Conservation (phyloP, 35 echinoderm and acorn worm genomes). For the Lytechinus pictus region DNA sequence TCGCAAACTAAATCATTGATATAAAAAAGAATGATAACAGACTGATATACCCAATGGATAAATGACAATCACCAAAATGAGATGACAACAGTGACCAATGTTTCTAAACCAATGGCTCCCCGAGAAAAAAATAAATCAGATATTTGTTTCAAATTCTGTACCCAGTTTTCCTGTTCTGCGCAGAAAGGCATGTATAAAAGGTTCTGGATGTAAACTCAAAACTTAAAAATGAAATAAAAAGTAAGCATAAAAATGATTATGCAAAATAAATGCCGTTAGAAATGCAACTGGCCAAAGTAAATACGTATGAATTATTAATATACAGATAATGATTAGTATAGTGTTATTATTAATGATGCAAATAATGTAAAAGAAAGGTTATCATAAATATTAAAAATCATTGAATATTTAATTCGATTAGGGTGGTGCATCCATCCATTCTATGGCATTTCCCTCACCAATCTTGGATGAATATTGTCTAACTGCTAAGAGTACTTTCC, state of each 20-base stretch:
- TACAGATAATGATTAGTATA: not conserved
- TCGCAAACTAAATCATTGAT: not conserved
- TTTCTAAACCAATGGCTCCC: not conserved
- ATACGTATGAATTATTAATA: not conserved
- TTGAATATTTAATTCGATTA: no score
- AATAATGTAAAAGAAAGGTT: no score
- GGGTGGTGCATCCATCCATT: no score
- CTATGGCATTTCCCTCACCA: no score
- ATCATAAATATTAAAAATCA: no score
- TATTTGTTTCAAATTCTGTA: not conserved
- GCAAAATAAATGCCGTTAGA: no score
- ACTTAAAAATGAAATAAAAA: not conserved
- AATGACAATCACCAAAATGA: not conserved
- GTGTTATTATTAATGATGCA: no score
- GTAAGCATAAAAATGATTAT: not conserved
- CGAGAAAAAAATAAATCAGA: not conserved
- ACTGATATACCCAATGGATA: not conserved
- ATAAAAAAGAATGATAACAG: not conserved
- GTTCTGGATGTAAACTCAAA: constrained; percentile 12
- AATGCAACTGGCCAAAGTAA: no score
- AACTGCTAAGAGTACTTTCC: no score
- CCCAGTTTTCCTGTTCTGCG: not conserved
- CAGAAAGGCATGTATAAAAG: not conserved
- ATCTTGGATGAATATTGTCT: no score
- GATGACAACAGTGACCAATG: not conserved